Evolutionary conservation across 2,797 vertebrate genomes (phyloP), one percentile per base, ranked within the genome.

Genomic region (Erpetoichthys calabaricus): DNA sequence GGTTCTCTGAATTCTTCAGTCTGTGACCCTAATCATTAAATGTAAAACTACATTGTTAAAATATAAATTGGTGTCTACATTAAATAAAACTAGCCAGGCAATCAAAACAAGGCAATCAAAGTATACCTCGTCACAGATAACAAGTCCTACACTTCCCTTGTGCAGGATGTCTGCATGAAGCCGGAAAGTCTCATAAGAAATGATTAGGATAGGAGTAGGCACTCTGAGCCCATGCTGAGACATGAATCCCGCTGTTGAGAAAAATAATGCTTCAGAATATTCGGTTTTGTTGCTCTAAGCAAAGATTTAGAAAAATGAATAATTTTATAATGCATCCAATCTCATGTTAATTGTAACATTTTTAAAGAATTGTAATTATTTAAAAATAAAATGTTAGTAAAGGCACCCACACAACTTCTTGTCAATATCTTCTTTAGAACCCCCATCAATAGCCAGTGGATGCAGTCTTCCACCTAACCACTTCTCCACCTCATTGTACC

Each of bases 1-100:
- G 95, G 73, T 98, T 99, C 69, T 99, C 95, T 0, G 92, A 91
- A 74, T 99, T 99, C 73, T 99, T 99, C 59, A 99, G 76, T 63
- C 95, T 86, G 45, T 99, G 95, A 45, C 95, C 95, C 92, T 98
- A 68, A 47, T 42, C 8, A 61, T 47, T 6, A 57, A 54, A 55
- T 2, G 44, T 43, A 47, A 51, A 51, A 51, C 7, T 51, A 4
- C 8, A 51, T 8, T 51, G 2, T 2, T 9, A 51, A 51, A 9
- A 4, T 4, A 2, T 25, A 51, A 51, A 51, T 51, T 51, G 9
- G 9, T 51, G 50, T 4, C 41, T 3, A 9, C 3, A 51, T 9
- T 3, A 3, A 9, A 9, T 9, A 4, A 4, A 4, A 4, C 9
- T 9, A 4, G n/a, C n/a, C n/a, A n/a, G n/a, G n/a, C n/a, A n/a